Evolutionary conservation across 2,113 vertebrate species (phyloP).

Genomic region (Lagenorhynchus albirostris): DNA sequence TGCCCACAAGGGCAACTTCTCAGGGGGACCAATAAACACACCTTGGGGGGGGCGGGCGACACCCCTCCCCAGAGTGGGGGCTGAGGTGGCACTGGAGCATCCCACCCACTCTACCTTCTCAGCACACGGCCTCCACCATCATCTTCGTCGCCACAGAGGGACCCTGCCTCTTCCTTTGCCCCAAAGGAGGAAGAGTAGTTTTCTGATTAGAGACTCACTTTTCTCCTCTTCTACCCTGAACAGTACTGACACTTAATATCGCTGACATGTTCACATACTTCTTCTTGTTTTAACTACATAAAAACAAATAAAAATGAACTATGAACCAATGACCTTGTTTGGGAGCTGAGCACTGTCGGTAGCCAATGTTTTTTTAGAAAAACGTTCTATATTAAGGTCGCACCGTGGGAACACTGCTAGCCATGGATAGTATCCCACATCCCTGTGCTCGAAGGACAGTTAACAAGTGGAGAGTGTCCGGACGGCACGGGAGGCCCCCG

Average conservation of each 20-base stretch:
- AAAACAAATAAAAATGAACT: conserved; percentile 66
- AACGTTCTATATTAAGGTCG: conserved; percentile 49
- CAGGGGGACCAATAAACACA: background rate
- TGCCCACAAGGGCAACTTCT: background rate
- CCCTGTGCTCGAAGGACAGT: conserved; percentile 23
- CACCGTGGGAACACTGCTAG: conserved; percentile 33
- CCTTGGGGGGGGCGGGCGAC: background rate
- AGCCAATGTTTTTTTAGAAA: conserved; percentile 44
- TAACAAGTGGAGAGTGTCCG: background rate
- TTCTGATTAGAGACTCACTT: conserved; percentile 4
- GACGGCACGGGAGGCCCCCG: background rate
- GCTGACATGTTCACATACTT: conserved; percentile 51
- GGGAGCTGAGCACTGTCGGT: conserved; percentile 42
- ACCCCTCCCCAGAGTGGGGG: background rate
- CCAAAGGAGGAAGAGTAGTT: background rate
- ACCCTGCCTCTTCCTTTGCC: background rate
- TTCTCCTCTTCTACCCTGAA: conserved; percentile 13
- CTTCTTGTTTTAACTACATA: conserved; percentile 59
- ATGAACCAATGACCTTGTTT: conserved; percentile 57
- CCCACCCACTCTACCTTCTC: background rate
- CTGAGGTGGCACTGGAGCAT: background rate
- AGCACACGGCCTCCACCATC: background rate
- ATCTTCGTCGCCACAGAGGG: background rate
- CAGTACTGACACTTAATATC: background rate
- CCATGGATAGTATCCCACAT: conserved; percentile 43